Base-by-base conservation (phyloP, 2,797 vertebrate genomes). In the Pteronotus mesoamericanus region DNA sequence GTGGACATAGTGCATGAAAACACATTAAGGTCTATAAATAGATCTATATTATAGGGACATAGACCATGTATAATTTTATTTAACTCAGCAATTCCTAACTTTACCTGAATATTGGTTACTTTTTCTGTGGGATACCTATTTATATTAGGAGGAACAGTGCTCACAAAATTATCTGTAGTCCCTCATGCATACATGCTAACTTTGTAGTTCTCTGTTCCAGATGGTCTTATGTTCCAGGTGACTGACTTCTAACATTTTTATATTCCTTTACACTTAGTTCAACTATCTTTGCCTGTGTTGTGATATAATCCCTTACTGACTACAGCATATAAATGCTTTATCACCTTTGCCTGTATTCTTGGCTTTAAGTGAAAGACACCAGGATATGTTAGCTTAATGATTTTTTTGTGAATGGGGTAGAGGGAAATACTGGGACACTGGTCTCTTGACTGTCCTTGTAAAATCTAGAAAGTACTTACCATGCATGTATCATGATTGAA, bases 391-490 rank as follows among this genome's bases (percentile, higher is more conserved):
- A 64, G 48, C 34, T 94, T 75, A 72, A 22, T 80, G 46, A 37
- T 32, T 78, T 84, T 84, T 69, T 86, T 75, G 37, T 83, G 59
- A 8, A 42, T 77, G 32, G 57, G 19, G 8, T 26, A 14, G 16
- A 42, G 16, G 26, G 14, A 72, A 19, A 86, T 89, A 32, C 2
- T 55, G 34, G 9, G 9, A 86, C 82, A 64, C 59, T 77, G 57
- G 68, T 77, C 39, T 84, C 26, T 91, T 77, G 32, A 26, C 42
- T 91, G 10, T 74, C 44, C 29, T 88, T 69, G 57, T 86, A 61
- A 94, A 57, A 91, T 86, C 59, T 89, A 77, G 79, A 55, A 89
- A 80, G 44, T n/a, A 95, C 61, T 94, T 85, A 57, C 55, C 69
- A n/a, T 69, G 18, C n/a, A 21, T 83, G n/a, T 87, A 29, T 93